These are phyloP conservation scores for Tenthredo mesomela DNA, from an alignment of 2,888 invertebrate genomes.

Conservation along the genomic window DNA sequence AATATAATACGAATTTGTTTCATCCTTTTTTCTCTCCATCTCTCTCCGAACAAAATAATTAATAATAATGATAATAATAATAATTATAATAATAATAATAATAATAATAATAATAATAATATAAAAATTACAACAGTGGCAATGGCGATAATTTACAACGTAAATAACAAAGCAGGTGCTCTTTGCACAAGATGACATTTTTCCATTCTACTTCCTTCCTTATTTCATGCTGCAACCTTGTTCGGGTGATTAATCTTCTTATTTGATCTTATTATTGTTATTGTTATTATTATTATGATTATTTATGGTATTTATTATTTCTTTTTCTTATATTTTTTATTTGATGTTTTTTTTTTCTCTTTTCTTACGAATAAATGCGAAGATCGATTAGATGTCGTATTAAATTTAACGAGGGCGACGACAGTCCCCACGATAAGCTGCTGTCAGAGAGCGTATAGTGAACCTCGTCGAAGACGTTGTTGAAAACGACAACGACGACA, in stretches of 20 bases:
- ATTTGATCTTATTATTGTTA: background rate
- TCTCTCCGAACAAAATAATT: background rate
- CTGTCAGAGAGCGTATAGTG: constrained; percentile 55
- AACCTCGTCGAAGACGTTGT: constrained; percentile 37
- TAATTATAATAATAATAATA: background rate
- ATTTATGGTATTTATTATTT: background rate
- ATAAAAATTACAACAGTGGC: background rate
- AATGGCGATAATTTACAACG: background rate
- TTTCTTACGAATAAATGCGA: constrained; percentile 1
- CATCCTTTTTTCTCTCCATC: background rate
- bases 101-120: background rate
- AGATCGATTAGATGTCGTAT: constrained; percentile 50
- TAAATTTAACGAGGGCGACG: constrained; percentile 56
- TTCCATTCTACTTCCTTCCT: background rate
- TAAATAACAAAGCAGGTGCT: background rate
- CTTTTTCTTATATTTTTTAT: no score
- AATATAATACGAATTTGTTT: background rate
- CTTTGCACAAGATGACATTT: background rate
- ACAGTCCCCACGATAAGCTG: constrained; percentile 60
- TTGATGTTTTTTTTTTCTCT: background rate
- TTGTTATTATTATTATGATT: background rate
- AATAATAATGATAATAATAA: background rate
- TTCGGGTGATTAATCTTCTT: background rate
- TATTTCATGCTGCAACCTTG: background rate
- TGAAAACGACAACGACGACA: constrained; percentile 35